A percentile compares a stretch with the other conserved stretches of the same genome.
phyloP scores from a whole-genome alignment of 2,888 invertebrate species.

The Melanchra persicariae region DNA sequence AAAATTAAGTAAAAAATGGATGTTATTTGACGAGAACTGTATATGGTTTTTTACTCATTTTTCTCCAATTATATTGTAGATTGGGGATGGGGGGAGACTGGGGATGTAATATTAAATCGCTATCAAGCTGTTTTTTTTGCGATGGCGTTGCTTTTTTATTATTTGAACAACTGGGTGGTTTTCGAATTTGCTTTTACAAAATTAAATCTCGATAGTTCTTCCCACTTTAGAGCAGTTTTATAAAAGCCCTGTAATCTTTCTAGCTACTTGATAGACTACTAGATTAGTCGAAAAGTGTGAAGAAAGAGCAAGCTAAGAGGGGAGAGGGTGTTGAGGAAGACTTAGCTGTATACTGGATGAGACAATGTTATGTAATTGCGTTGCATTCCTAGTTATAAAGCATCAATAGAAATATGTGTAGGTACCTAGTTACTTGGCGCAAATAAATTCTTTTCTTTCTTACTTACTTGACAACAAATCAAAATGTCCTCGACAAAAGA shows the following conservation, averaged over 20 bases:
- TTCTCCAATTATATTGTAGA: too few species aligned
- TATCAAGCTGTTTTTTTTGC: conserved; percentile 7
- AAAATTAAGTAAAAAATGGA: too few species aligned
- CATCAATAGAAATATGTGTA: neutral
- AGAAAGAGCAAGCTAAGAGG: too few species aligned
- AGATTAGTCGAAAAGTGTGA: neutral
- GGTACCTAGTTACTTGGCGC: neutral
- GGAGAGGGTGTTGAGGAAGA: neutral
- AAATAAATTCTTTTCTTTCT: too few species aligned
- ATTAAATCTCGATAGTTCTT: too few species aligned
- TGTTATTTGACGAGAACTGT: too few species aligned
- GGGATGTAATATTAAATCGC: neutral
- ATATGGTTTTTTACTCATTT: neutral
- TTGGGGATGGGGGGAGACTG: too few species aligned
- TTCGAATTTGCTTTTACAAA: too few species aligned
- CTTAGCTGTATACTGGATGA: neutral
- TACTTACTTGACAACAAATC: neutral
- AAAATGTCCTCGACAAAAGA: neutral
- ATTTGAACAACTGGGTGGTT: too few species aligned
- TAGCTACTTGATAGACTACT: neutral
- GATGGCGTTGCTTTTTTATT: neutral
- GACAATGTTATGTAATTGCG: neutral
- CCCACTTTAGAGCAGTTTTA: too few species aligned
- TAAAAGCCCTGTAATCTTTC: neutral
- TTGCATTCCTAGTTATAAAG: neutral